phyloP scores from a whole-genome alignment of 2,113 vertebrate genomes.

The Falco punctatus region DNA sequence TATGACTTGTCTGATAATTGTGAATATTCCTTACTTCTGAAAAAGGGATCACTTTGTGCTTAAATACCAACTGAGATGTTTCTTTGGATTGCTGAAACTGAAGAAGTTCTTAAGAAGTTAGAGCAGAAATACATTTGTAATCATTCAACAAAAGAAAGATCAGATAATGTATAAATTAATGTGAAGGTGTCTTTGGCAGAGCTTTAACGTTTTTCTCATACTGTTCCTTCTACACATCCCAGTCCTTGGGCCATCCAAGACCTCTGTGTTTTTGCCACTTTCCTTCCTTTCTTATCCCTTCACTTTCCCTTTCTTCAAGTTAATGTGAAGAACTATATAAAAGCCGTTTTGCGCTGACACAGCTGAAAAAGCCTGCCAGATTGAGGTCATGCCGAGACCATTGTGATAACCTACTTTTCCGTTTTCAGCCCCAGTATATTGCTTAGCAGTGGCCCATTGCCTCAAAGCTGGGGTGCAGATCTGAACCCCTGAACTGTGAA shows the following conservation, averaged over 20 bases:
- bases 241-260: not conserved
- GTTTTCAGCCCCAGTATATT: not conserved
- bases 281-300: not conserved
- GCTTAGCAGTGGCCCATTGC: not conserved
- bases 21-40: not conserved
- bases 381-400: not conserved
- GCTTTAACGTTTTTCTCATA: not conserved
- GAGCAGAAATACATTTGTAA: not conserved
- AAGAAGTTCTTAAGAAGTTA: not conserved
- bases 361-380: not conserved
- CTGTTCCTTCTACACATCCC: not conserved
- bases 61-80: not conserved
- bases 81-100: not conserved
- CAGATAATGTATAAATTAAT: not conserved
- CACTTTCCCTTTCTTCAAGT: not conserved
- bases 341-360: not conserved
- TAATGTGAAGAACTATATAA: not conserved
- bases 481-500: not conserved
- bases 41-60: not conserved
- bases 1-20: not conserved
- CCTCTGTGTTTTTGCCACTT: not conserved
- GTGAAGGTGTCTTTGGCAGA: not conserved
- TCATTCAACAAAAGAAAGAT: not conserved
- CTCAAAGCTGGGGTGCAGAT: not conserved
- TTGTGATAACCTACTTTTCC: slow-evolving; percentile 29